These are phyloP conservation scores for Drosophila bocki DNA, from an alignment of 1,140 invertebrate species.

Conservation along the genomic window DNA sequence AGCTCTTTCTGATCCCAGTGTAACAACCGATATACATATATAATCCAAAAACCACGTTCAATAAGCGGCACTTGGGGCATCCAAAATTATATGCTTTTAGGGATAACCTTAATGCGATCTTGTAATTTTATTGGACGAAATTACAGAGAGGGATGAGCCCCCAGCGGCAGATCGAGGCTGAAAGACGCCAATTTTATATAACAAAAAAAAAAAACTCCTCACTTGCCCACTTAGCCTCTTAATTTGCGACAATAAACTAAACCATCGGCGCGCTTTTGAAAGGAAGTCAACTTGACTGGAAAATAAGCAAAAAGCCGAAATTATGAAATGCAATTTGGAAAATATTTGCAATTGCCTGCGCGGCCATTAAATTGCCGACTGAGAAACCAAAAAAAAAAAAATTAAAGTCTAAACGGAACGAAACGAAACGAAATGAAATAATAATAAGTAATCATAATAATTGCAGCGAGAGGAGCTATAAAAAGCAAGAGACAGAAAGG, in stretches of 20 bases:
- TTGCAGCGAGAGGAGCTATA: conserved; percentile 70
- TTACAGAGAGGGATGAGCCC: conserved; percentile 47
- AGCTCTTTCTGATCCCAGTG: neutral
- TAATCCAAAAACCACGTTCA: conserved; percentile 8
- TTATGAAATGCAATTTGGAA: conserved; percentile 78
- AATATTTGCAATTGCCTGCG: conserved; percentile 79
- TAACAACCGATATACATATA: conserved; percentile 47
- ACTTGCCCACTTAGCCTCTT: conserved; percentile 39
- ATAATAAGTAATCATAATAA: conserved; percentile 83
- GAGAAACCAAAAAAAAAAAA: conserved; percentile 10
- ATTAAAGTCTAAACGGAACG: conserved; percentile 47
- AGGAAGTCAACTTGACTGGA: conserved; percentile 61
- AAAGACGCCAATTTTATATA: conserved; percentile 54
- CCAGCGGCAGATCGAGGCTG: conserved; percentile 2
- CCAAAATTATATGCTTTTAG: conserved; percentile 75
- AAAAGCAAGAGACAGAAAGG: conserved; percentile 43
- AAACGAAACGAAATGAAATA: conserved; percentile 65
- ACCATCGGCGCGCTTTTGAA: conserved; percentile 59
- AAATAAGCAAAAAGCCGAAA: conserved; percentile 64
- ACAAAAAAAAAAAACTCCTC: neutral
- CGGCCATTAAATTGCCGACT: conserved; percentile 76
- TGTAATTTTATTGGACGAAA: conserved; percentile 77
- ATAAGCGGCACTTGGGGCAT: conserved; percentile 51
- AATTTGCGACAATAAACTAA: conserved; percentile 81
- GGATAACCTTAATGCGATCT: conserved; percentile 52